phyloP scores from a whole-genome alignment of 2,113 vertebrate species.

The Oceanodroma tethys region DNA sequence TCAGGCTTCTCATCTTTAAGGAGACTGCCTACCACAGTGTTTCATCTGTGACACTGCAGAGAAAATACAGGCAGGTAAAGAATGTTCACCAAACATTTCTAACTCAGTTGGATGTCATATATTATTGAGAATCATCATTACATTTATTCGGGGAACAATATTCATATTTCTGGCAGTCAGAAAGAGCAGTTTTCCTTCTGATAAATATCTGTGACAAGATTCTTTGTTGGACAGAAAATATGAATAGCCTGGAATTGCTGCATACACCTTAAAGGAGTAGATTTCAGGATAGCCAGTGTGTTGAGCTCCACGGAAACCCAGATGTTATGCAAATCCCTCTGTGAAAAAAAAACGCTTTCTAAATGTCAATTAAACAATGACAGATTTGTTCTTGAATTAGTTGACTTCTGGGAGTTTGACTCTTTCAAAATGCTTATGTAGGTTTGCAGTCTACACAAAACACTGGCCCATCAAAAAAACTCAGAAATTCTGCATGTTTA shows the following conservation, averaged over 20 bases:
- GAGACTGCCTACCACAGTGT: slow-evolving; percentile 21
- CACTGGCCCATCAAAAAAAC: background rate
- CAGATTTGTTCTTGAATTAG: background rate
- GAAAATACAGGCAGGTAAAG: background rate
- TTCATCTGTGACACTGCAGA: slow-evolving; percentile 9
- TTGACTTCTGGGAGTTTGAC: background rate
- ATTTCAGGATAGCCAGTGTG: background rate
- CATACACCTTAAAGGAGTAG: background rate
- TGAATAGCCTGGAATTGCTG: background rate
- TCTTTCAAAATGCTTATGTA: background rate
- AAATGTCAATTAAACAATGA: slow-evolving; percentile 2
- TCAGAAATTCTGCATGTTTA: background rate
- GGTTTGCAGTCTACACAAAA: background rate
- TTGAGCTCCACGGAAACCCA: background rate
- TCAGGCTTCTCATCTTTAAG: slow-evolving; percentile 31
- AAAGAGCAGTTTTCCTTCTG: background rate
- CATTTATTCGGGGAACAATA: background rate
- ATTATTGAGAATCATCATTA: background rate
- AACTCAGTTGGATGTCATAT: background rate
- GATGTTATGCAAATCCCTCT: background rate
- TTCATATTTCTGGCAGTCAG: background rate
- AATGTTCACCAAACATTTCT: background rate
- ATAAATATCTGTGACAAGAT: background rate
- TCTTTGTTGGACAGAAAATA: background rate
- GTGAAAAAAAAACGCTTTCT: background rate